Evolutionary conservation across 2,113 vertebrate genomes (phyloP), one percentile per base, ranked within the genome.

Genomic region (Cavia aperea): DNA sequence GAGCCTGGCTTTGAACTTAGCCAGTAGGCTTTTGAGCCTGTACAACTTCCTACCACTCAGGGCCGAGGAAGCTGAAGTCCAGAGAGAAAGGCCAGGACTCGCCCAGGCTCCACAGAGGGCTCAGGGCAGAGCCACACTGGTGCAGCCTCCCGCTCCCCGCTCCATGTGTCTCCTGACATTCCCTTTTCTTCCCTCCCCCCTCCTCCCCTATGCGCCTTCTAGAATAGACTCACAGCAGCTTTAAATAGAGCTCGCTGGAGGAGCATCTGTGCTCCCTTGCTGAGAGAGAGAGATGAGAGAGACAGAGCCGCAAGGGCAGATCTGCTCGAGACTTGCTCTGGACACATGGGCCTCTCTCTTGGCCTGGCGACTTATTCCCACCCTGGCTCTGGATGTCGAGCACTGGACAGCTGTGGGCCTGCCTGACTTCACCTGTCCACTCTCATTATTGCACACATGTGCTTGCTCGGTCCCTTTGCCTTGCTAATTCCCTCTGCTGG

Each of bases 241-340:
- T 96, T 95, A 95, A 90, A 95, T 77, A 95, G 95, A 92, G 56
- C 68, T 63, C 72, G 43, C 91, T 94, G 79, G 39, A 79, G 31
- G 77, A 88, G 83, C 79, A 70, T 79, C 86, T 86, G 83, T 29
- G n/a, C 23, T 63, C 51, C 89, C 83, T 63, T 0, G 18, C 86
- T 43, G 49, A 54, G 66, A 68, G 26, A 49, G 5, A 54, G 51
- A 54, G 31, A 15, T 8, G 46, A 49, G 13, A 5, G 33, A 93
- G 79, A 73, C 8, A 36, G 75, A 46, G 49, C 63, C 43, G 31
- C 9, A 0, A 6, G 7, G 56, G 62, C 16, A 3, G 21, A 21
- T 58, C 21, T 23, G 19, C 90, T 84, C 23, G 29, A 19, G 36
- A 23, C 33, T 65, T 4, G 24, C 49, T 89, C 12, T 66, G 66